Percentiles rank a stretch among this genome's conserved stretches.
phyloP scores from a whole-genome alignment of 2,113 vertebrate genomes.

The Tragelaphus imberbis region DNA sequence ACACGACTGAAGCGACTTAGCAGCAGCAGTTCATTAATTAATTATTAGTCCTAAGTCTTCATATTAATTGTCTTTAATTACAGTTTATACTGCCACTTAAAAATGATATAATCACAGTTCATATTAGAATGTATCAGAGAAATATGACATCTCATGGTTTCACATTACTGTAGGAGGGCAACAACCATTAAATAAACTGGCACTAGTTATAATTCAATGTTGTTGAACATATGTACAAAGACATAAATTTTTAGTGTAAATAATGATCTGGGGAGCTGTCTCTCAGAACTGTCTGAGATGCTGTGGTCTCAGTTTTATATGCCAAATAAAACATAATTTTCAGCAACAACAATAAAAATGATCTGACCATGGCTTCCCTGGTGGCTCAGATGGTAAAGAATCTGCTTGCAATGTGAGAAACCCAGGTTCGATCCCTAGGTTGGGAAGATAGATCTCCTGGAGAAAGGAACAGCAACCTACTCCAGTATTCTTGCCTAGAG shows the following conservation, averaged over 20 bases:
- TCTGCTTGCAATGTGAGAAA: neutral
- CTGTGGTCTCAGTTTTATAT: neutral
- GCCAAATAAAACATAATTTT: neutral
- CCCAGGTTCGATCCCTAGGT: neutral
- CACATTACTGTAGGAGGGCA: neutral
- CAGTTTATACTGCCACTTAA: neutral
- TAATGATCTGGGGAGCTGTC: neutral
- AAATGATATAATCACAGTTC: neutral
- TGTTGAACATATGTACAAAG: neutral
- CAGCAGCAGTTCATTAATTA: neutral
- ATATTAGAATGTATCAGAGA: neutral
- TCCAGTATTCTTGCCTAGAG: neutral
- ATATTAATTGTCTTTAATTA: neutral
- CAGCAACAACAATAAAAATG: neutral
- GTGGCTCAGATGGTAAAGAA: neutral
- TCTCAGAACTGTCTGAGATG: neutral
- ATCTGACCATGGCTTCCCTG: neutral
- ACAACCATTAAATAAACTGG: neutral
- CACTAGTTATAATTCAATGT: neutral
- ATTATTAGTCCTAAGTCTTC: neutral
- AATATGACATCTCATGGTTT: neutral
- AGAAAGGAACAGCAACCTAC: neutral
- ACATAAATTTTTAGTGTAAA: constrained; percentile 6
- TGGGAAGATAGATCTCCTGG: neutral
- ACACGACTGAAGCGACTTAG: no score